Evolutionary conservation across 2,797 vertebrate species (phyloP), one percentile per base, ranked within the genome.

Genomic region (Melanotaenia boesemani): DNA sequence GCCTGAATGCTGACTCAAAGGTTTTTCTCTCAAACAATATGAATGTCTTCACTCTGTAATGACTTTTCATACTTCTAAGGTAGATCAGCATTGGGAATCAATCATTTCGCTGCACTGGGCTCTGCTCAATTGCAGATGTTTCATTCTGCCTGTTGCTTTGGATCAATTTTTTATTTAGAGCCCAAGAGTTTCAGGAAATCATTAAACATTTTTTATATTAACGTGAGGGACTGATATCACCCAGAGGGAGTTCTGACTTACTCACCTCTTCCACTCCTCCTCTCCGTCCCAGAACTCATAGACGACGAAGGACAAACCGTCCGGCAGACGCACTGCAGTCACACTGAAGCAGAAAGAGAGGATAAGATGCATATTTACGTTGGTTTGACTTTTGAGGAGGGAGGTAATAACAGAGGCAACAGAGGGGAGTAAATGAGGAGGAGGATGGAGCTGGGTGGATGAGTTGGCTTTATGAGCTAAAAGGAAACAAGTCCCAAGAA

Each of bases 241-340:
- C 44, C 44, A 46, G 44, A 46, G 44, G 18, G 5, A 48, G n/a
- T 24, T 64, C 44, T 18, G 59, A 46, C 18, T 24, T 62, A 75
- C 88, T 86, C 86, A 98, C 97, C 96, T 96, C 89, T 97, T 99
- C 98, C 97, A 99, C 70, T 96, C 97, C 46, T 97, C 96, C 74
- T 99, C 97, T 0, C 96, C 96, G 70, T 98, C 97, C 98, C 98
- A 99, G 94, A 99, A 99, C 91, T 99, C 97, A 0, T 99, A 99
- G 81, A 99, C 52, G 2, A 99, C 96, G 22, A 99, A 99, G 87
- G 97, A 98, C 79, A 97, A 84, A 24, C 96, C 96, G 0, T 99
- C 98, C 0, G 95, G 95, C 74, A 98, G 95, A 73, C 96, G 95
- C 88, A 97, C 95, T 0, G 97, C 97, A 0, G 97, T 96, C 63